Base-by-base conservation (phyloP, 2,797 vertebrate species). In the Sarcophilus harrisii region DNA sequence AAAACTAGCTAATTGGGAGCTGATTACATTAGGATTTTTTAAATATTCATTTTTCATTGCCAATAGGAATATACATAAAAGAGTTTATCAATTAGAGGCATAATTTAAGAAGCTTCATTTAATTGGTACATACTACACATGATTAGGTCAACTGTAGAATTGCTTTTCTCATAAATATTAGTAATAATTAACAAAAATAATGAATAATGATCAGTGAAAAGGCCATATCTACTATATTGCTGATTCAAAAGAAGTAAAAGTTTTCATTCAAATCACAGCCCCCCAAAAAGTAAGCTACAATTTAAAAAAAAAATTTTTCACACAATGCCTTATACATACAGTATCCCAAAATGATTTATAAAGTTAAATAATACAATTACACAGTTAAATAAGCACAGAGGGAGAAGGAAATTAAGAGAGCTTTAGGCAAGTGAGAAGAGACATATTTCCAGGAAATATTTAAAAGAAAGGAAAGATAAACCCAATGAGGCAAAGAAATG, bases 351-450 rank as follows among this genome's bases (percentile, higher is more conserved):
- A 97, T 96, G 95, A 97, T 96, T 98, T 98, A 98, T 98, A 96
- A 97, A 97, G 98, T 98, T 98, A 98, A 98, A 97, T 96, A 98
- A 98, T 97, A 95, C 96, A 98, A 98, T 98, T 98, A 98, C 97
- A 94, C 91, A 98, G 95, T 96, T 97, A 97, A 97, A 97, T 97
- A 97, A 98, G 98, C 98, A 98, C 95, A 98, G 97, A 98, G 96
- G 97, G 95, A 98, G 92, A 97, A 98, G 96, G 98, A 98, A 97
- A 98, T 98, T 97, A 98, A 96, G 97, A 97, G 55, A 97, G 54
- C 91, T 98, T 98, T 97, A 98, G 98, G 97, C 95, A 98, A 98
- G 96, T 98, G 91, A 98, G 97, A 96, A 97, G 91, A 97, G 32
- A 96, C 73, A 94, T 58, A 96, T 96, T 98, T 98, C 97, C 60